Evolutionary conservation across 1,140 invertebrate species (phyloP).

Genomic region (Lordiphosa clarofinis): DNA sequence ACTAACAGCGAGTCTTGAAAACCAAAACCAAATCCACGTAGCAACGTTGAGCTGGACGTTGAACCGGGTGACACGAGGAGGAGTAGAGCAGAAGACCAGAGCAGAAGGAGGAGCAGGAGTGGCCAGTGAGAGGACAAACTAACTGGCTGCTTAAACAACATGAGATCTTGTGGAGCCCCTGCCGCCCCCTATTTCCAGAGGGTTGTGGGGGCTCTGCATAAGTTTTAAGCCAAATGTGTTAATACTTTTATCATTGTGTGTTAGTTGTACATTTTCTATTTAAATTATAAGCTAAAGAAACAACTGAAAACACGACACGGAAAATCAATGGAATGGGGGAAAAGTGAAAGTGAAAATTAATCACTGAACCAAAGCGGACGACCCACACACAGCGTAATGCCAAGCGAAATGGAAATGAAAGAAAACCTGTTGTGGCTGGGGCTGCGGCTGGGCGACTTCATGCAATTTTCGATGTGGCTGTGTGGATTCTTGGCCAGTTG

Average conservation of each 20-base stretch:
- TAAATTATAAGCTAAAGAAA: slow-evolving; percentile 77
- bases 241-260: slow-evolving; percentile 73
- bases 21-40: slow-evolving; percentile 32
- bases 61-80: slow-evolving; percentile 61
- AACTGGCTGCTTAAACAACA: slow-evolving; percentile 47
- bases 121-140: slow-evolving; percentile 68
- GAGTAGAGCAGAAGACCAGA: slow-evolving; percentile 46
- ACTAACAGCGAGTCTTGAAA: slow-evolving; percentile 45
- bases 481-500: slow-evolving; percentile 56
- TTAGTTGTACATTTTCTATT: slow-evolving; percentile 63
- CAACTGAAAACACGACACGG: slow-evolving; percentile 34
- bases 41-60: slow-evolving; percentile 77
- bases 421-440: slow-evolving; percentile 56
- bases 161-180: slow-evolving; percentile 50
- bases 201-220: slow-evolving; percentile 27
- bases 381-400: slow-evolving; percentile 30
- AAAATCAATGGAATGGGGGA: slow-evolving; percentile 23
- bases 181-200: not conserved
- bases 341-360: slow-evolving; percentile 59
- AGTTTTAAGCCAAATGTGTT: slow-evolving; percentile 78
- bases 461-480: not conserved
- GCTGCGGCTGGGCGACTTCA: slow-evolving; percentile 30
- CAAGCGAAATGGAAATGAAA: slow-evolving; percentile 45
- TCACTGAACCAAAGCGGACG: slow-evolving; percentile 32
- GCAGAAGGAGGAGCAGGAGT: slow-evolving; percentile 38